Base-by-base conservation (phyloP, 2,797 vertebrate species). In the Clangula hyemalis region DNA sequence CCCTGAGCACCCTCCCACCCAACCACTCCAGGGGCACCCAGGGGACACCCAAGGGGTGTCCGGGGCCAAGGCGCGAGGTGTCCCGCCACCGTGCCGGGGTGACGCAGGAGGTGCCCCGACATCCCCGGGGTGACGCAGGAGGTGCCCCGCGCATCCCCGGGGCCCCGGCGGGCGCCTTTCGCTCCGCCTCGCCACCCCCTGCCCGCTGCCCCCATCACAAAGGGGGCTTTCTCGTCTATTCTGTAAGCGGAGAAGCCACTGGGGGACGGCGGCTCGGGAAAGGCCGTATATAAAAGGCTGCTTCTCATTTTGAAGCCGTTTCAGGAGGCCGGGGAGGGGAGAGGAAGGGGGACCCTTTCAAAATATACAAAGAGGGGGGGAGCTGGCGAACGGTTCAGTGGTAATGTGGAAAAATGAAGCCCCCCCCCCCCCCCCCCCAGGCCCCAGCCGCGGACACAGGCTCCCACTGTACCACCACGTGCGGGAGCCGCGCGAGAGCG, bases 281-380 rank as follows among this genome's bases (percentile, higher is more conserved):
- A 38, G 65, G 79, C 47, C 6, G 20, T 19, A 39, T 82, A 93
- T 89, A 94, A 96, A 91, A 91, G 89, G 76, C 94, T 68, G 87
- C 84, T 93, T 95, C 91, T 94, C 85, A 90, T 94, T 71, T 73
- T 11, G 78, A 87, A 82, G 87, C 85, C 20, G 15, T 88, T 93
- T 89, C 49, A 0, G 70, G 90, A 84, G 85, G 85, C 73, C 39
- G 70, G 51, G 60, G 60, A 68, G 57, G 83, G 45, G 45, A 70
- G 81, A 54, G 69, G 49, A 56, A 73, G 51, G 47, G 79, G 73
- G 54, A 75, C 72, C 65, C 76, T 91, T 89, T 91, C 81, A 86
- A 95, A 96, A 93, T 81, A 91, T 76, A 96, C 91, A 95, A 93
- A 90, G 82, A 3, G 82, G 41, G 82, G 91, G 64, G 76, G 70